Evolutionary conservation across 2,888 invertebrate genomes (phyloP).

Genomic region (Synanthedon vespiformis): DNA sequence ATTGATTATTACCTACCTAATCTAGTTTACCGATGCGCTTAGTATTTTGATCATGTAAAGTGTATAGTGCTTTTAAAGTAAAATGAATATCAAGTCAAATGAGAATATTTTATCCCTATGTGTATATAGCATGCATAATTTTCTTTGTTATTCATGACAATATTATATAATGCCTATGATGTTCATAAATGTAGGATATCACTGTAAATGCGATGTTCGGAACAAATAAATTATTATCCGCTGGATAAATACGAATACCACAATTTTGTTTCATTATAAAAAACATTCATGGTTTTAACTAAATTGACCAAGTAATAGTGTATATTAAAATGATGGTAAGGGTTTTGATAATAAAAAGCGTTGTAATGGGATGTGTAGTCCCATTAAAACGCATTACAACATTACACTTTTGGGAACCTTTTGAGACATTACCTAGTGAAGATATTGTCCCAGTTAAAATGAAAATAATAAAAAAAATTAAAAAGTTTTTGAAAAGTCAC

Average conservation of each 20-base stretch:
- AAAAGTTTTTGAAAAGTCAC: conserved; percentile 4
- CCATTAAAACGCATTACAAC: too few relatives aligned
- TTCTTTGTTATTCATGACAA: conserved; percentile 55
- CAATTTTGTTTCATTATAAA: conserved; percentile 41
- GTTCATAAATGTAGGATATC: conserved; percentile 59
- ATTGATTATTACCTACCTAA: conserved; percentile 12
- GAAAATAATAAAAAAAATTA: neutral
- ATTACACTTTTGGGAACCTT: too few relatives aligned
- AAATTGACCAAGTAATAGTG: too few relatives aligned
- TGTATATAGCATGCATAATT: conserved; percentile 56
- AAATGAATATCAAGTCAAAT: conserved; percentile 20
- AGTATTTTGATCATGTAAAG: conserved; percentile 45
- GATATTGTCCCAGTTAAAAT: neutral
- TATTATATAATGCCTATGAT: conserved; percentile 52
- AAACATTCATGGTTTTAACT: neutral
- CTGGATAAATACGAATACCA: conserved; percentile 62
- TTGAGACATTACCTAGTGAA: too few relatives aligned
- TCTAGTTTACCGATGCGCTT: conserved; percentile 35
- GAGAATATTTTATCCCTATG: conserved; percentile 31
- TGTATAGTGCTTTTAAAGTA: conserved; percentile 62
- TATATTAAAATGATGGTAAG: too few relatives aligned
- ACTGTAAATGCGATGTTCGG: conserved; percentile 56
- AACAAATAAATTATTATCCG: conserved; percentile 60
- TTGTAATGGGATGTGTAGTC: too few relatives aligned
- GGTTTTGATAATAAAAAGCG: too few relatives aligned